Evolutionary conservation across 1,140 invertebrate genomes (phyloP).

Genomic region (Microplitis demolitor): DNA sequence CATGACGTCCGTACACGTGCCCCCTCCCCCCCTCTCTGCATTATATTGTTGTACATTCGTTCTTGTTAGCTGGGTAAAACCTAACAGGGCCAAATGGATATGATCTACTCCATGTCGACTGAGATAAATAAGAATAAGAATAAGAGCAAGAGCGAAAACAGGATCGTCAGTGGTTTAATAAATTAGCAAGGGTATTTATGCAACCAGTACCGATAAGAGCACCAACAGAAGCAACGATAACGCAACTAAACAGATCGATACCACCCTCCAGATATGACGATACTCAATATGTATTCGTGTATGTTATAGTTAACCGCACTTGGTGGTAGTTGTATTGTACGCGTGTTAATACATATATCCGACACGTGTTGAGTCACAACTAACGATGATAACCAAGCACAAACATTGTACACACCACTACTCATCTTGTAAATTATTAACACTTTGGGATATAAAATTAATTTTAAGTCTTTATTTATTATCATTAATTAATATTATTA

Average conservation of each 20-base stretch:
- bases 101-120: too few species aligned
- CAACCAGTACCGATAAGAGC: neutral
- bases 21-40: too few species aligned
- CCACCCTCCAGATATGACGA: neutral
- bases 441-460: neutral
- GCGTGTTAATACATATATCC: neutral
- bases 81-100: too few species aligned
- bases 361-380: neutral
- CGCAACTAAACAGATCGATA: neutral
- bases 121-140: too few species aligned
- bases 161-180: neutral
- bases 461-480: neutral
- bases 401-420: neutral
- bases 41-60: too few species aligned
- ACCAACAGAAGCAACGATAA: too few species aligned
- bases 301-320: neutral
- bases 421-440: neutral
- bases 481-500: too few species aligned
- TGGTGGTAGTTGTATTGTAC: neutral
- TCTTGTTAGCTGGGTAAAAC: too few species aligned
- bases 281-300: neutral
- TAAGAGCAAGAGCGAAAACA: neutral
- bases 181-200: neutral
- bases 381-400: neutral
- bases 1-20: neutral